Evolutionary conservation across 2,888 invertebrate species (phyloP).

Genomic region (Cheilosia vernalis): DNA sequence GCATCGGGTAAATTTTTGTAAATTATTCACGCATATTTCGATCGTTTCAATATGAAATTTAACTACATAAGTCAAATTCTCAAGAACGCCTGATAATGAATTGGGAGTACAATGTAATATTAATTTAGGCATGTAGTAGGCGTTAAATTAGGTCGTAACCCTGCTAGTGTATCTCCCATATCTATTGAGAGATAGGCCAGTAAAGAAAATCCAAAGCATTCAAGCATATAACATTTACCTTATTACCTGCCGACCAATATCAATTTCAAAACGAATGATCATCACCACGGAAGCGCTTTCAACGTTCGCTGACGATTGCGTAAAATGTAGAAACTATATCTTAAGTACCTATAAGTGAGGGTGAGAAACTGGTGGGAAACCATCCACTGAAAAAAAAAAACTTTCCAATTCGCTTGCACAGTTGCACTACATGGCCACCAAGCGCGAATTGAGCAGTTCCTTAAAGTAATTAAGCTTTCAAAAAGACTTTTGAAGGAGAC

Average conservation of each 20-base stretch:
- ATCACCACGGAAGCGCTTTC: conserved; percentile 22
- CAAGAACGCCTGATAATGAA: too few species aligned
- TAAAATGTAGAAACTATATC: background rate
- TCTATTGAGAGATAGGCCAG: background rate
- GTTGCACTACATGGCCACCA: conserved; percentile 16
- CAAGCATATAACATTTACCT: conserved; percentile 15
- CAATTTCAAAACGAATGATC: conserved; percentile 49
- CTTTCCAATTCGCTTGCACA: conserved; percentile 16
- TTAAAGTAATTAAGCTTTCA: conserved; percentile 67
- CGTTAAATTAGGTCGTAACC: too few species aligned
- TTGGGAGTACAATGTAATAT: too few species aligned
- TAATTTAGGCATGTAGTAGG: too few species aligned
- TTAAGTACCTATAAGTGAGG: background rate
- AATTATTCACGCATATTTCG: too few species aligned
- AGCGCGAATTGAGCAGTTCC: conserved; percentile 58
- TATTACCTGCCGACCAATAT: conserved; percentile 28
- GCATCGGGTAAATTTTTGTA: too few species aligned
- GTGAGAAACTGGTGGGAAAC: background rate
- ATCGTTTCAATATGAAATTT: too few species aligned
- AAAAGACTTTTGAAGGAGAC: conserved; percentile 24
- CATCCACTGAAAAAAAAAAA: conserved; percentile 15
- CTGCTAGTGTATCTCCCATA: too few species aligned
- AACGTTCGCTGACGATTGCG: conserved; percentile 22
- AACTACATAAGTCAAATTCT: too few species aligned
- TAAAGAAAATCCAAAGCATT: conserved; percentile 52